Base-by-base conservation (phyloP, 2,888 invertebrate species). In the Eledone cirrhosa region DNA sequence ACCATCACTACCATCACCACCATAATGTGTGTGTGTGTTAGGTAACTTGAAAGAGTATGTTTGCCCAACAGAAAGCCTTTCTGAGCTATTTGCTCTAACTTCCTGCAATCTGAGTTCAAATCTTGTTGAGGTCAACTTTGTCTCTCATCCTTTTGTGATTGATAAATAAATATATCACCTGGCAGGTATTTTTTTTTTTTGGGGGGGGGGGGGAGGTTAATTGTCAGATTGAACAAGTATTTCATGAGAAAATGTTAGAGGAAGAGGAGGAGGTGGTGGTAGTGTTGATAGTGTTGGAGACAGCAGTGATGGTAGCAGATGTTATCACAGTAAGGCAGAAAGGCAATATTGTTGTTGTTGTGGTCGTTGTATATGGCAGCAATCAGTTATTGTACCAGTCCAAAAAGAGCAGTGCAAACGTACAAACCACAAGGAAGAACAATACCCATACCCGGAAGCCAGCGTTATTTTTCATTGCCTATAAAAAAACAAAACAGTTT, bases 391-490 rank as follows among this genome's bases (percentile, higher is more conserved):
- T 99, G 91, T 99, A 99, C 99, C 99, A 99, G 92, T 99, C 98
- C 78, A 99, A 93, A 91, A 99, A 99, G 16, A 99, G 92, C 78
- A 99, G 92, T 29, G 97, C 95, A 90, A 99, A 97, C 63, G 98
- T 97, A 94, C 98, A 95, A 63, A 99, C 97, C 84, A 99, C 92
- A 78, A 99, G 92, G 90, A 98, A 98, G 92, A 99, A 99, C 47
- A 99, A 92, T 79, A 98, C 94, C 93, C 96, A 98, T 22, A 97
- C 97, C 85, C 99, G 93, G 63, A 98, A 93, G 0, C 98, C 97
- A 1, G 99, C 99, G 91, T 98, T 98, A 83, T 97, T 94, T 91
- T 98, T 97, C 88, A 99, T 98, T 0, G 99, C 98, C 91, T 92
- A 87, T 33, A 65, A 65, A 11, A 13, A 27, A 24, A 16, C 14